These are phyloP conservation scores for Dryadula phaetusa DNA, from an alignment of 2,888 invertebrate genomes.

Conservation along the genomic window DNA sequence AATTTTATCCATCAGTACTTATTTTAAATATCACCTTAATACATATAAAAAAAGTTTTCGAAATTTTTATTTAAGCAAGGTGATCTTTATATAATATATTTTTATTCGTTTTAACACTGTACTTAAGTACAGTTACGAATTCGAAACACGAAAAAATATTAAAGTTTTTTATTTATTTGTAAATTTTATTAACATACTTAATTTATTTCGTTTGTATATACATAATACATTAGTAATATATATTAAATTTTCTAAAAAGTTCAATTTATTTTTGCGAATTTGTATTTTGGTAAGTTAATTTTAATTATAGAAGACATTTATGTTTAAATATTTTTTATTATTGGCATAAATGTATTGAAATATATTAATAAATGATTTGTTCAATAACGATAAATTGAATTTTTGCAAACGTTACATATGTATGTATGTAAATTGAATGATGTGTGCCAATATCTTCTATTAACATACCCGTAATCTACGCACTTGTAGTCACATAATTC, in stretches of 20 bases:
- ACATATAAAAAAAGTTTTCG: neutral
- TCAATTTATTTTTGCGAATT: too few species aligned
- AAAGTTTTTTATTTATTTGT: too few species aligned
- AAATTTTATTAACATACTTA: too few species aligned
- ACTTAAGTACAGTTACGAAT: too few species aligned
- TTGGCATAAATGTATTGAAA: constrained; percentile 1
- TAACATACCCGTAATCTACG: constrained; percentile 14
- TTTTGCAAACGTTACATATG: constrained; percentile 11
- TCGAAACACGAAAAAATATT: too few species aligned
- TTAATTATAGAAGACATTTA: too few species aligned
- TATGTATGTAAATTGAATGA: constrained; percentile 19
- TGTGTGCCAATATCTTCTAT: constrained; percentile 18
- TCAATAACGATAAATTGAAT: constrained; percentile 3
- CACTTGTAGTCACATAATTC: constrained; percentile 23
- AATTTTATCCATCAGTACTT: constrained; percentile 6
- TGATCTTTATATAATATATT: neutral
- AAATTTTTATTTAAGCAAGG: neutral
- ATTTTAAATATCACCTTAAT: neutral
- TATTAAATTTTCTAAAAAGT: too few species aligned
- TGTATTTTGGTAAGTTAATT: too few species aligned
- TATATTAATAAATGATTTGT: constrained; percentile 6
- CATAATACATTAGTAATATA: too few species aligned
- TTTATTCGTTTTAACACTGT: neutral
- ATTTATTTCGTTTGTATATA: too few species aligned
- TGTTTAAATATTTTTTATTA: too few species aligned